Percentiles rank a stretch among this genome's conserved stretches.
These are phyloP conservation scores for Leptarthrus brevirostris DNA, from an alignment of 2,888 invertebrate genomes.

Conservation along the genomic window DNA sequence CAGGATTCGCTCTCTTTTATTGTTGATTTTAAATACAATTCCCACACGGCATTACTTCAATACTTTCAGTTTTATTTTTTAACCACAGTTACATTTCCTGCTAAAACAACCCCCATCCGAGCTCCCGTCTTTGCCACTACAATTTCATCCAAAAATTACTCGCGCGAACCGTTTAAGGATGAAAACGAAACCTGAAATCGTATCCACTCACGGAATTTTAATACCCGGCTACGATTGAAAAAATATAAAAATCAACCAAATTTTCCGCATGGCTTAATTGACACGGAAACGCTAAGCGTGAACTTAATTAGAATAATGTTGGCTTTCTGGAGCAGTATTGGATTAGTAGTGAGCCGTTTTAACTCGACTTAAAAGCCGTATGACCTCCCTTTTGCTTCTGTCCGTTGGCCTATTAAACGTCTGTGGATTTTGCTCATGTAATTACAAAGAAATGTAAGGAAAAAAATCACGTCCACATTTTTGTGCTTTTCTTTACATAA, in stretches of 20 bases:
- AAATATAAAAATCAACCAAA: not conserved
- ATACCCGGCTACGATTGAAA: not conserved
- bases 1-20: not conserved
- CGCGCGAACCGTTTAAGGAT: not conserved
- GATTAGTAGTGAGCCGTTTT: not conserved
- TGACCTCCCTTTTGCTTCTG: not conserved
- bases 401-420: not conserved
- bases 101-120: constrained; percentile 4
- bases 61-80: not conserved
- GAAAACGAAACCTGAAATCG: not conserved
- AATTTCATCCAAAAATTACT: not conserved
- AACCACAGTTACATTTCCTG: not conserved
- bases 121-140: not conserved
- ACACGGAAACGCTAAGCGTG: constrained; percentile 4
- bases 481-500: constrained; percentile 28
- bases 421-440: constrained; percentile 16
- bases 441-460: constrained; percentile 25
- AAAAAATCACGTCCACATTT: constrained; percentile 38
- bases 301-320: constrained; percentile 31
- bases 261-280: constrained; percentile 22
- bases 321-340: constrained; percentile 22
- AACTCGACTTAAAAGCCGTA: not conserved
- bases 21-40: not conserved
- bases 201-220: not conserved
- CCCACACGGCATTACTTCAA: not conserved